Conservation (phyloP, 2,797 vertebrate genomes). For the Petrocephalus schoutedeni region DNA sequence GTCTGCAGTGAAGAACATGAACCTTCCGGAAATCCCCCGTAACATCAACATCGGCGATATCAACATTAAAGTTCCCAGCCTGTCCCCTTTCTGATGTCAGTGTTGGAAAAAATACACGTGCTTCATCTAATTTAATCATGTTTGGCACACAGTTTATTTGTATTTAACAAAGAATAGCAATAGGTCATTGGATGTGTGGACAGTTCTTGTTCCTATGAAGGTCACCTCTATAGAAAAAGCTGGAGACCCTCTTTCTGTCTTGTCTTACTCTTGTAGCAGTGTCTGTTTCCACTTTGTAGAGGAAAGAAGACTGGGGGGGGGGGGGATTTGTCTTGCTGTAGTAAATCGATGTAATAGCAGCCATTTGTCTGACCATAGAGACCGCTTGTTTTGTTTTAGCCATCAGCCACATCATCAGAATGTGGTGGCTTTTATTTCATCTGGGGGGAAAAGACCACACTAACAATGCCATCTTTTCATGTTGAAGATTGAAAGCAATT, state of each 20-base stretch:
- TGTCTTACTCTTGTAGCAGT: background rate
- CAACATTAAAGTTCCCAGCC: conserved; percentile 91
- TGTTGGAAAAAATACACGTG: background rate
- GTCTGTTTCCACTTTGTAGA: background rate
- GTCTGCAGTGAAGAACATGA: conserved; percentile 91
- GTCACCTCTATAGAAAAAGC: background rate
- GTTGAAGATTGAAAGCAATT: background rate
- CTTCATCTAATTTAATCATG: background rate
- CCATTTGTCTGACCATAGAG: background rate
- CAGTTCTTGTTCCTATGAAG: background rate
- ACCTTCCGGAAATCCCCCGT: conserved; percentile 85
- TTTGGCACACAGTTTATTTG: background rate
- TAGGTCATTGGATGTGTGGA: background rate
- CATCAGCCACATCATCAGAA: background rate
- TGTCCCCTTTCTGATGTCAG: conserved; percentile 75
- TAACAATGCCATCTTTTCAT: background rate
- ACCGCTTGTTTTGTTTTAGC: background rate
- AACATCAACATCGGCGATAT: conserved; percentile 95
- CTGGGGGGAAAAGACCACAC: background rate
- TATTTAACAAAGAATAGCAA: background rate
- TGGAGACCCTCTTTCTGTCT: too few species aligned
- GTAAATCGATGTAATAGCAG: background rate
- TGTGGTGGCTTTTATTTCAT: background rate
- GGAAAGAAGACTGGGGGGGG: background rate
- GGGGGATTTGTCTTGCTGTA: background rate